phyloP scores from a whole-genome alignment of 2,797 vertebrate species.

The Ptychobarbus kaznakovi region DNA sequence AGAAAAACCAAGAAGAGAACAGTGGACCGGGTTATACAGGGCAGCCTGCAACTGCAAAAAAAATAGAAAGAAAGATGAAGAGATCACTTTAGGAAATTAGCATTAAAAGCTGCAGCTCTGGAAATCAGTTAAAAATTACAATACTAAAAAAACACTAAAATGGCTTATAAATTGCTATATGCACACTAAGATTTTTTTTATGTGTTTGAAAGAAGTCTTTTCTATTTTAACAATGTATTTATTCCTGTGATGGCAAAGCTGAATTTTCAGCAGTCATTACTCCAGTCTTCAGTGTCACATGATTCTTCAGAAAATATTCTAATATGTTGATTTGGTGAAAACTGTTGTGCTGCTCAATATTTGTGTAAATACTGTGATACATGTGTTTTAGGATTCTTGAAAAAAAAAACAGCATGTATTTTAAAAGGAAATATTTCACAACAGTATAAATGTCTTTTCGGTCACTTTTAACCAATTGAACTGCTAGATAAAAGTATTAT shows the following conservation, averaged over 20 bases:
- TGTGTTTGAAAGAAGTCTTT: neutral
- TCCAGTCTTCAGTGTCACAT: neutral
- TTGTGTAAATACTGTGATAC: neutral
- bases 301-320: neutral
- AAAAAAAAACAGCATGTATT: too few species aligned
- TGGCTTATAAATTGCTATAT: neutral
- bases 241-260: neutral
- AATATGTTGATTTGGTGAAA: neutral
- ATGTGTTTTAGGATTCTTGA: neutral
- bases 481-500: neutral
- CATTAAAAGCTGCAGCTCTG: neutral
- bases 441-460: too few species aligned
- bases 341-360: neutral
- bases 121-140: neutral
- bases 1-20: constrained; percentile 86
- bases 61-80: neutral
- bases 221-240: neutral
- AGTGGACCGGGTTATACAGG: constrained; percentile 87
- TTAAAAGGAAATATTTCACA: neutral
- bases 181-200: neutral
- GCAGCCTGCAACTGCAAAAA: constrained; percentile 78
- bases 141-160: neutral
- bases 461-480: neutral
- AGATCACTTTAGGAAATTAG: neutral
- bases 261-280: neutral